Conservation (phyloP, 1,140 invertebrate genomes). For the Episyrphus balteatus region DNA sequence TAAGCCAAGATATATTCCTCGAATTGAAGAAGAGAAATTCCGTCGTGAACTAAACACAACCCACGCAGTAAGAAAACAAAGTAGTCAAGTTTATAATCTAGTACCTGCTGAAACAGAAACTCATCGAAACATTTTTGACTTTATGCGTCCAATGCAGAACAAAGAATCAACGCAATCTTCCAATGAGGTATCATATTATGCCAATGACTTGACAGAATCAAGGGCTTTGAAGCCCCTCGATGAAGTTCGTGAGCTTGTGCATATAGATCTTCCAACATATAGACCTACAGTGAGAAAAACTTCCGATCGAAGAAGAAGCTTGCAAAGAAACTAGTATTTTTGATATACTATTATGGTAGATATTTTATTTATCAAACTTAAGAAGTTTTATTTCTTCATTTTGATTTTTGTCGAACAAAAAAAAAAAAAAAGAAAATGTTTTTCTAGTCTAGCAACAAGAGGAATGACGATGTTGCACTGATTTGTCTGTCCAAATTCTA, state of each 20-base stretch:
- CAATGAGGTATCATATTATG: conserved; percentile 24
- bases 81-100: conserved; percentile 4
- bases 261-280: conserved; percentile 32
- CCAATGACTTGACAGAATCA: conserved; percentile 23
- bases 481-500: too few species aligned
- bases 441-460: too few species aligned
- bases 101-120: conserved; percentile 1
- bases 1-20: conserved; percentile 34
- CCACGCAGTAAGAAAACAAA: neutral
- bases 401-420: too few species aligned
- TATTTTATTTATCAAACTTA: too few species aligned
- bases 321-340: too few species aligned
- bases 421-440: too few species aligned
- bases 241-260: conserved; percentile 25
- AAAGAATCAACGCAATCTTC: conserved; percentile 1
- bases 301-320: too few species aligned
- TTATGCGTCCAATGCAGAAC: conserved; percentile 9
- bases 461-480: too few species aligned
- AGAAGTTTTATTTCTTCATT: too few species aligned
- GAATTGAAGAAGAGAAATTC: conserved; percentile 26
- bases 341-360: too few species aligned
- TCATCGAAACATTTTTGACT: conserved; percentile 24
- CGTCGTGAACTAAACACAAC: conserved; percentile 3
- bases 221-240: conserved; percentile 25
- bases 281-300: conserved; percentile 10